Base-by-base conservation (phyloP, 2,797 vertebrate species). In the Mareca penelope region DNA sequence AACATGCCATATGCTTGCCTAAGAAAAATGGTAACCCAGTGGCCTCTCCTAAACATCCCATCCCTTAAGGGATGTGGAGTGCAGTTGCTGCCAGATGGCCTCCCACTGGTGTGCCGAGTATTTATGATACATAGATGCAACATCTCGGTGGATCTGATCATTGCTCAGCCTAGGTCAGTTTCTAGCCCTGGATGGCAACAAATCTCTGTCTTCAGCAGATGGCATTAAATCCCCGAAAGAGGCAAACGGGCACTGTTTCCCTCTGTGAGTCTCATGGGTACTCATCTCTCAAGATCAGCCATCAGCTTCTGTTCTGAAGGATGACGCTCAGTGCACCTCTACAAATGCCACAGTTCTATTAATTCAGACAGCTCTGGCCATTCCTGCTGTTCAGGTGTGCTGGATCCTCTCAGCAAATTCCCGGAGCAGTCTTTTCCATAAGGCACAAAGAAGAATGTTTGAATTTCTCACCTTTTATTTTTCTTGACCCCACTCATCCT, bases 371-470 rank as follows among this genome's bases (percentile, higher is more conserved):
- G 37, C 9, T 80, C 24, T 64, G 28, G 10, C 12, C 91, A 8
- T 24, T 93, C 13, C 35, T 73, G 29, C 37, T 82, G 42, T 89
- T 33, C 0, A 0, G 35, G 28, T 11, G 29, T 0, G 1, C 12
- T 44, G 37, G 31, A 72, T 85, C 12, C 8, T 85, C 21, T 39
- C 53, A 70, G 26, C 6, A 78, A 73, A 83, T 42, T 88, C 26
- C 5, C 15, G 39, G n/a, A 26, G 4, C 29, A 70, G n/a, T 24
- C 23, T 80, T 75, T 85, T 39, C 5, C 2, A 53, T 80, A 17
- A 56, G 6, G 4, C 22, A 9, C 17, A 31, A 73, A 73, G 56
- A 10, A 88, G 11, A 4, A 42, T 16, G 28, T 44, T 67, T 56
- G 16, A 80, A 72, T 85, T 76, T 84, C 29, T 81, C n/a, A 55